Base-by-base conservation (phyloP, 2,888 invertebrate genomes). In the Leucophora obtusa region DNA sequence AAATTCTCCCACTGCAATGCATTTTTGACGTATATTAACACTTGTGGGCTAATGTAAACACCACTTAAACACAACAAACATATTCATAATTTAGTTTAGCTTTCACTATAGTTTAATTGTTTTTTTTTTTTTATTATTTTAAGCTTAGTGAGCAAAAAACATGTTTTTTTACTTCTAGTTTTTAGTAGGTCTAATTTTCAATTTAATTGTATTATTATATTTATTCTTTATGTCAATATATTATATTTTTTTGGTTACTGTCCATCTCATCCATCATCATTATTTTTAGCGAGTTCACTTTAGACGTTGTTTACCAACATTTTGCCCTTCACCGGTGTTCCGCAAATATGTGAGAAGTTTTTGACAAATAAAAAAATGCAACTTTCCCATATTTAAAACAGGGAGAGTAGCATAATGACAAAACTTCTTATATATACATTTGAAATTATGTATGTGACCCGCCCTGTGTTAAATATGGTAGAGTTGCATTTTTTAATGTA, bases 161-260 rank as follows among this genome's bases (percentile, higher is more conserved):
- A 68, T 69, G 62, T 56, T 56, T 58, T 62, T 76, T 77, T 66
- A 73, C 63, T 81, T 80, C 77, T 81, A 77, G 81, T 77, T 81
- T 81, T 62, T 63, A 54, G 53, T 62, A 72, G 68, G 69, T 76
- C 66, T 75, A 71, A 62, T 75, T 82, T 78, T 79, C 74, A 71
- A 74, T 70, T 75, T 75, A 76, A 77, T 81, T 77, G 77, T 73
- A 54, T 69, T 28, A 59, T 65, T 59, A 14, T 65, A 47, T 53
- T 15, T 47, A 24, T 28, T 60, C 33, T 51, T 14, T 56, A 35
- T 24, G 15, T 68, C 28, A 28, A 54, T 65, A 51, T 50, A 6
- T 63, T 5, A 56, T 62, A 50, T 69, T 15, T 38, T 58, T 71
- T 72, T 58, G 50, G 4, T 60, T 21, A 17, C n/a, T 35, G 15